Base-by-base conservation (phyloP, 2,797 vertebrate species). In the Leucoraja ocellata region DNA sequence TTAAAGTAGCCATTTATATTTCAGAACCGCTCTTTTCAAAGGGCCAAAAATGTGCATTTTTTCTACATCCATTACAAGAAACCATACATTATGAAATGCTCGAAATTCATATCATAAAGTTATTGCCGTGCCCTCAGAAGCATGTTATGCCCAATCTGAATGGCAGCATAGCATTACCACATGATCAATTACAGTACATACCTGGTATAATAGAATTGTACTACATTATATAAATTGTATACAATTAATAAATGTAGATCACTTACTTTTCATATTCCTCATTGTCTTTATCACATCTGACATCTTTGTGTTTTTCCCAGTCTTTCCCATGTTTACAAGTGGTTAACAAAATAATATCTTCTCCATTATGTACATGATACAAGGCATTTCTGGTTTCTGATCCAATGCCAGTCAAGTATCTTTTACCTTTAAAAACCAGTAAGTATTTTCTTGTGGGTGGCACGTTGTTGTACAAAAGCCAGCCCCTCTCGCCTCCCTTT, bases 371-470 rank as follows among this genome's bases (percentile, higher is more conserved):
- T 95, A 97, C 95, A 95, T 97, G 97, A 95, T 97, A 96, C 91
- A 97, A 96, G 93, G 97, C 97, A n/a, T 97, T 97, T 95, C 97
- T 96, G 1, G 97, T 97, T 95, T 97, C 97, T 0, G 97, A 97
- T 0, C 97, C 97, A 0, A 97, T 97, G 71, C 97, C 97, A 0
- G 97, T 97, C 32, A 97, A 95, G 94, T 97, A 97, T n/a, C 97
- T 95, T 94, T 97, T 97, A 94, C 97, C 97, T 94, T 97, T 97
- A 94, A 97, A 97, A 94, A 97, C 97, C 93, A 97, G 95, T 95
- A 96, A 95, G 95, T 97, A 97, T 94, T 96, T 97, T 96, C 97
- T 95, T 94, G 95, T 95, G 8, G 97, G 96, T 0, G 96, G 96
- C 1, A 96, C 94, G 1, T 96, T 95, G 54, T 95, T 97, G 93